Evolutionary conservation across 2,113 vertebrate species (phyloP), one percentile per base, ranked within the genome.

Genomic region (Riparia riparia): DNA sequence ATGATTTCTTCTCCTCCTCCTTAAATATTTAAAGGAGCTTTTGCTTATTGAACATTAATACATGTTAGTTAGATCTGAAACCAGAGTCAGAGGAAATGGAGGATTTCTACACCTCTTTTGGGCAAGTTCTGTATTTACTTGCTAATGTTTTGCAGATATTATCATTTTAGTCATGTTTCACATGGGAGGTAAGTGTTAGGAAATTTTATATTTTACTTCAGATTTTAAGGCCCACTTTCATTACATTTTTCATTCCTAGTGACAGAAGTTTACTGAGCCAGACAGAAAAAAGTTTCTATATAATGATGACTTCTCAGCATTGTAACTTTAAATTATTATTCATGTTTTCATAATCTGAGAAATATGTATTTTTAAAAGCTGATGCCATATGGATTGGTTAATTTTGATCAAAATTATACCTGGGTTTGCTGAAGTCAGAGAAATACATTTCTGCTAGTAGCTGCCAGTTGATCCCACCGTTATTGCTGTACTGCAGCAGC

Each of bases 401-500:
- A 58, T 37, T 47, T 34, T 77, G 56, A 65, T 25, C 19, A 89
- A 79, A 58, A 61, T 57, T 78, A 53, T 98, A 98, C 98, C 99
- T 99, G 76, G 99, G 98, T 81, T 99, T 99, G 93, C 98, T 99
- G 97, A 99, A 99, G 97, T 99, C 99, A 25, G 99, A 99, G 98
- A 99, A 99, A 97, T 99, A 99, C 99, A 99, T 99, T 98, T 99
- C 99, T 20, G 99, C 99, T 12, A 99, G 98, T 41, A 99, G 98
- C 49, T 99, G 98, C 99, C 99, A 99, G 97, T 98, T 99, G 96
- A 99, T 99, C 28, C 99, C 99, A 0, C 99, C 99, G 0, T 99
- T 99, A 49, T 99, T 99, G 95, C 99, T 99, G 97, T 99, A 99
- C 91, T 99, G 99, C 81, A 99, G 93, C 79, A 99, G 97, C 56